Percentiles rank a stretch among this genome's conserved stretches.
Conservation (phyloP, 2,888 invertebrate species). For the Protonemura montana region DNA sequence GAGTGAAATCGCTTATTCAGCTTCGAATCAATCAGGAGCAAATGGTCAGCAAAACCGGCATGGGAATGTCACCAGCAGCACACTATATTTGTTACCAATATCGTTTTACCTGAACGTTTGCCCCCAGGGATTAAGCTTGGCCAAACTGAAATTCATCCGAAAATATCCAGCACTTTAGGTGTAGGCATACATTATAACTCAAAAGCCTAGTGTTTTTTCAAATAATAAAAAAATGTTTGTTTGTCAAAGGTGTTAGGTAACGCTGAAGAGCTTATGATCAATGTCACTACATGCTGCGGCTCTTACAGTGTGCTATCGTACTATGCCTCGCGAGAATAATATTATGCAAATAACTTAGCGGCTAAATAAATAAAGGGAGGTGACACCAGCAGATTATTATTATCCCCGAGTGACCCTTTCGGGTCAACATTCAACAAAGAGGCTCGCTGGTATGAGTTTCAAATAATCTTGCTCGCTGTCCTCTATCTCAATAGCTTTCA, state of each 20-base stretch:
- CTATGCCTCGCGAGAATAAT: not conserved
- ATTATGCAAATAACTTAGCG: constrained; percentile 45
- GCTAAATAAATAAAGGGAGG: constrained; percentile 49
- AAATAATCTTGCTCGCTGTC: not conserved
- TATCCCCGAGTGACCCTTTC: not conserved
- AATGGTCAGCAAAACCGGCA: not conserved
- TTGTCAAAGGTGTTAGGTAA: not conserved
- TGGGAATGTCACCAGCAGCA: not conserved
- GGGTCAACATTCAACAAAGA: constrained; percentile 16
- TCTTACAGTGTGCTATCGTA: too few species aligned
- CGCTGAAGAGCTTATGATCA: not conserved
- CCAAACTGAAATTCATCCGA: not conserved
- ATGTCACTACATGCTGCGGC: not conserved
- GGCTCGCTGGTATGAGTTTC: not conserved
- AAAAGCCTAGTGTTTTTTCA: not conserved
- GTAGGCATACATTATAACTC: not conserved
- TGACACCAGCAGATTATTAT: constrained; percentile 19
- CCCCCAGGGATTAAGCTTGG: not conserved
- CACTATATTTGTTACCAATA: too few species aligned
- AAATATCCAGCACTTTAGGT: not conserved
- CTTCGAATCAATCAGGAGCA: not conserved
- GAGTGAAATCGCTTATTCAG: not conserved
- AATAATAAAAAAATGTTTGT: constrained; percentile 3
- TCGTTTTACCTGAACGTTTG: not conserved
- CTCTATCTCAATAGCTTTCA: not conserved